Percentiles rank a stretch among this genome's conserved stretches.
Evolutionary conservation across 2,113 vertebrate genomes (phyloP).

Genomic region (Aspidoscelis tigris): DNA sequence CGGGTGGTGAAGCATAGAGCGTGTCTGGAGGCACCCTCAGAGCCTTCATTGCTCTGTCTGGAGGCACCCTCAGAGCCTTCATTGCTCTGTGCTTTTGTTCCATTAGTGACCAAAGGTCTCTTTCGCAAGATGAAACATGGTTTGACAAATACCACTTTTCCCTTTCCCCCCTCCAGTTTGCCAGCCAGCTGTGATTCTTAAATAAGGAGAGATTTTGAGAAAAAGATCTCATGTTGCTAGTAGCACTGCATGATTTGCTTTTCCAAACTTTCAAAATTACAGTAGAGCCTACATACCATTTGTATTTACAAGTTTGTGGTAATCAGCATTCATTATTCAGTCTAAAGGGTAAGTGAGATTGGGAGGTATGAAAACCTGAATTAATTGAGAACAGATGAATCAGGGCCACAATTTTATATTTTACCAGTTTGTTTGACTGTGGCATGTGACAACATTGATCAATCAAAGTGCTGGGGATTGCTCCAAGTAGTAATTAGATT

Average conservation of each 20-base stretch:
- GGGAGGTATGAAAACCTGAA: neutral
- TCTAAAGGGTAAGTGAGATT: conserved; percentile 7
- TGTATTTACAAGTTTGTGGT: neutral
- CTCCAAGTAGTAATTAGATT: conserved; percentile 2
- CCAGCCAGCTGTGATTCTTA: neutral
- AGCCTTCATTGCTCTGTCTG: no score
- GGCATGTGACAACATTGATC: neutral
- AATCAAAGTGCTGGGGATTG: neutral
- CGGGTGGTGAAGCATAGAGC: no score
- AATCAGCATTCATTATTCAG: neutral
- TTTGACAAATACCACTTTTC: no score
- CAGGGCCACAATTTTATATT: conserved; percentile 6
- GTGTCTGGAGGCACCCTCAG: no score
- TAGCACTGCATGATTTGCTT: neutral
- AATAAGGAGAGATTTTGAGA: neutral
- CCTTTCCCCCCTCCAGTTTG: no score
- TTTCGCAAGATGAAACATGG: no score
- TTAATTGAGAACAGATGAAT: conserved; percentile 19
- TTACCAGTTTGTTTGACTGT: neutral
- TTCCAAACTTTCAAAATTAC: neutral
- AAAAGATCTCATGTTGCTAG: neutral
- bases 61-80: no score
- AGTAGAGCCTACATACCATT: conserved; percentile 12
- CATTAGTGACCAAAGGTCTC: no score
- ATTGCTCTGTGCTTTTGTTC: no score